These are phyloP conservation scores for Zygothrica quintamaculata DNA, from an alignment of 2,888 invertebrate species.

Conservation along the genomic window DNA sequence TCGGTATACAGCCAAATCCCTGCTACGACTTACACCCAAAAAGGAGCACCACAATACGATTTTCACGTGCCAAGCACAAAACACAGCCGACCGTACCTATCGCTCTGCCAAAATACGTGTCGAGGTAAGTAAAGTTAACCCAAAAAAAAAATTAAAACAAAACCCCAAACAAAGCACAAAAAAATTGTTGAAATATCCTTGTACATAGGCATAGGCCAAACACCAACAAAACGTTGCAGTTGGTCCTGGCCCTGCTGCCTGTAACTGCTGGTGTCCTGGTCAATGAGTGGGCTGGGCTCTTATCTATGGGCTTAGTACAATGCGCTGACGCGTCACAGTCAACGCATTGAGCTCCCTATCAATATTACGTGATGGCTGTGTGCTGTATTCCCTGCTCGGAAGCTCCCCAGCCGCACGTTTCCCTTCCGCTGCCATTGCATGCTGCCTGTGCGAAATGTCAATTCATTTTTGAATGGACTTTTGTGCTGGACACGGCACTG, in stretches of 20 bases:
- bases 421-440: too few relatives aligned
- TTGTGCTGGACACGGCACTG: conserved; percentile 44
- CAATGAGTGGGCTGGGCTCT: conserved; percentile 10
- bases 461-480: conserved; percentile 51
- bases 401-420: too few relatives aligned
- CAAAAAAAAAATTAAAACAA: neutral
- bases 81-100: conserved; percentile 94
- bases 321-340: conserved; percentile 61
- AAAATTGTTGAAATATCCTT: too few relatives aligned
- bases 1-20: conserved; percentile 93
- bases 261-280: too few relatives aligned
- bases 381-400: conserved; percentile 19
- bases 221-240: too few relatives aligned
- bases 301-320: conserved; percentile 51
- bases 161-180: too few relatives aligned
- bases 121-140: conserved; percentile 87
- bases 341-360: conserved; percentile 66
- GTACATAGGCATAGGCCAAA: too few relatives aligned
- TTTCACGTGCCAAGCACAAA: conserved; percentile 96
- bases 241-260: too few relatives aligned
- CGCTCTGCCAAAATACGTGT: conserved; percentile 91
- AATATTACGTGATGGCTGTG: conserved; percentile 57
- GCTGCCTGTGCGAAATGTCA: conserved; percentile 5
- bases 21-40: conserved; percentile 92
- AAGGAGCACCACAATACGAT: conserved; percentile 95